A percentile compares a stretch with the other conserved stretches of the same genome.
Evolutionary conservation across 2,888 invertebrate species (phyloP).

Genomic region (Cantharis rustica): DNA sequence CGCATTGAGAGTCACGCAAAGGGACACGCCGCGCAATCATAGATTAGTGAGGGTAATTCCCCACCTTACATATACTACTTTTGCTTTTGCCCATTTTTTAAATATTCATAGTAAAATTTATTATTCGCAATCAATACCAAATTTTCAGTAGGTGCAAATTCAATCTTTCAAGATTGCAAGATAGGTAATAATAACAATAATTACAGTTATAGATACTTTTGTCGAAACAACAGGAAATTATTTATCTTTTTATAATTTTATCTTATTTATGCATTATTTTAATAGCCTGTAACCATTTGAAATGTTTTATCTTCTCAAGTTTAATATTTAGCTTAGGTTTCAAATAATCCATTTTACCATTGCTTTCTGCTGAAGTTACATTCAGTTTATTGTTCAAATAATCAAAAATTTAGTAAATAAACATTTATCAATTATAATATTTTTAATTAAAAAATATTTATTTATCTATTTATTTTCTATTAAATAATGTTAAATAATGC

Average conservation of each 20-base stretch:
- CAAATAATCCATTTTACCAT: background rate
- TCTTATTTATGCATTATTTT: background rate
- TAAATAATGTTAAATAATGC: too few species aligned
- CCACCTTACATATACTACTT: slow-evolving; percentile 29
- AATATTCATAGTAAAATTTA: background rate
- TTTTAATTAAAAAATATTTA: too few species aligned
- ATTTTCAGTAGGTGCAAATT: background rate
- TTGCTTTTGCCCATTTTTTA: background rate
- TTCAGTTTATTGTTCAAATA: background rate
- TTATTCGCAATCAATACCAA: background rate
- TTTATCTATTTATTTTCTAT: too few species aligned
- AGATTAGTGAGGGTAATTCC: slow-evolving; percentile 43
- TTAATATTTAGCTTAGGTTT: background rate
- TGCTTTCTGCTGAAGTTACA: background rate
- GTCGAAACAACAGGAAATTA: too few species aligned
- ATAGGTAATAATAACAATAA: background rate
- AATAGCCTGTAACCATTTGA: background rate
- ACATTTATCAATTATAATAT: background rate
- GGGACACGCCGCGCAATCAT: slow-evolving; percentile 47
- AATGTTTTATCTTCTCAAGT: background rate
- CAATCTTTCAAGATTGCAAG: too few species aligned
- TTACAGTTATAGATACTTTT: too few species aligned
- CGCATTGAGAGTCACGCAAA: slow-evolving; percentile 46
- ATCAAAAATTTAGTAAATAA: background rate
- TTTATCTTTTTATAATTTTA: background rate